Base-by-base conservation (phyloP, 1,140 invertebrate species). In the Ctenoplectra terminalis region DNA sequence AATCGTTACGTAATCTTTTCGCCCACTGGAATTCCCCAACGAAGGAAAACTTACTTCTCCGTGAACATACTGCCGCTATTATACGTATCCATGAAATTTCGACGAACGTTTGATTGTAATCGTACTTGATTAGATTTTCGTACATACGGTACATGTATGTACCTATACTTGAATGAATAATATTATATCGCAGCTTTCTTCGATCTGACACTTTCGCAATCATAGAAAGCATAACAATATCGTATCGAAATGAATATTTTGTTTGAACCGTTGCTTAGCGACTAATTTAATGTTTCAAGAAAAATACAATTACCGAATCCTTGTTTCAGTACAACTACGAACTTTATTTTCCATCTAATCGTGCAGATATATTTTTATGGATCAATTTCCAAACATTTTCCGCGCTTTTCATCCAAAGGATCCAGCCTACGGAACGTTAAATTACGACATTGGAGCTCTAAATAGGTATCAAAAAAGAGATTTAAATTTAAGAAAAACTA, bases 381-480 rank as follows among this genome's bases (percentile, higher is more conserved):
- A 80, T 31, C 11, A 4, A 11, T 20, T 37, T 6, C 13, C 61
- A 2, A 26, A 20, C 61, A 13, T 34, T 29, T n/a, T 17, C 46
- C 85, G n/a, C 2, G 20, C 77, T 20, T 89, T 89, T 31, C 87
- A 87, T 76, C 81, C 88, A 1, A 74, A 79, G 34, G 87, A 89
- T 70, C 79, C 79, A 6, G 77, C 83, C n/a, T 46, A 70, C 37
- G 83, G 83, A 17, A 76, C 77, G 66, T 58, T 58, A 76, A 86
- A 86, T 71, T 88, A 86, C 26, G 88, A 89, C 34, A n/a, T 88
- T 37, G 87, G 86, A 13, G 79, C 80, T 20, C 60, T 90, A n/a
- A 67, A 17, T 23, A 83, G 52, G 56, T 23, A 72, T 34, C 89
- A 89, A 31, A 85, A 83, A 40, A 31, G n/a, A 3, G 40, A 20